Evolutionary conservation across 2,888 invertebrate species (phyloP), one percentile per base, ranked within the genome.

Genomic region (Perdita meconis): DNA sequence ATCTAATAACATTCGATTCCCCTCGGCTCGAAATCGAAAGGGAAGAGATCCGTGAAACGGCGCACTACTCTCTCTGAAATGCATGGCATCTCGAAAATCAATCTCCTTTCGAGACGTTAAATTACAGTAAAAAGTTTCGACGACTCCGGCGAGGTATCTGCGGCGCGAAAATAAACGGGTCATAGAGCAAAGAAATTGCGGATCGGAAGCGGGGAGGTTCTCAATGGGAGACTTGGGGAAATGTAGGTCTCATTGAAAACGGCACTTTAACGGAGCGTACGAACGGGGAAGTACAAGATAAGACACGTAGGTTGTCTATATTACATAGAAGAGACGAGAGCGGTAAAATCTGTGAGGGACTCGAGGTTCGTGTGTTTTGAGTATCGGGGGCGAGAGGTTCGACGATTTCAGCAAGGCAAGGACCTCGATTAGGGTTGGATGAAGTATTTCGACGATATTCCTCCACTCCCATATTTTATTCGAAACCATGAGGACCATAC

Each of bases 231-330:
- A n/a, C 30, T 19, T 30, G 30, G 47, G 53, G n/a, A 66, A 60
- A 75, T 75, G 59, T 75, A 75, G 75, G 75, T 75, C 24, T 44
- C 53, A 50, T 65, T 75, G n/a, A 65, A 66, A 66, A 55, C 19
- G 47, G 26, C 59, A 30, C 66, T 60, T 75, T 4, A 44, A 13
- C 6, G n/a, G 53, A 74, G 19, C 53, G 59, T 30, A 47, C n/a
- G n/a, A n/a, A n/a, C n/a, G n/a, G n/a, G 16, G 34, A 38, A n/a
- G 19, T 47, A 6, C 10, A 34, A 74, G 75, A 75, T 75, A 75
- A 75, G 75, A 59, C 75, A 75, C 75, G 75, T 75, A 75, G 66
- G 13, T 38, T n/a, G n/a, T n/a, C n/a, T n/a, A n/a, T n/a, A n/a
- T n/a, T n/a, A n/a, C n/a, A n/a, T n/a, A n/a, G n/a, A n/a, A n/a